Base-by-base conservation (phyloP, 92 coral and sea anemone species). In the Micromussa lordhowensis region DNA sequence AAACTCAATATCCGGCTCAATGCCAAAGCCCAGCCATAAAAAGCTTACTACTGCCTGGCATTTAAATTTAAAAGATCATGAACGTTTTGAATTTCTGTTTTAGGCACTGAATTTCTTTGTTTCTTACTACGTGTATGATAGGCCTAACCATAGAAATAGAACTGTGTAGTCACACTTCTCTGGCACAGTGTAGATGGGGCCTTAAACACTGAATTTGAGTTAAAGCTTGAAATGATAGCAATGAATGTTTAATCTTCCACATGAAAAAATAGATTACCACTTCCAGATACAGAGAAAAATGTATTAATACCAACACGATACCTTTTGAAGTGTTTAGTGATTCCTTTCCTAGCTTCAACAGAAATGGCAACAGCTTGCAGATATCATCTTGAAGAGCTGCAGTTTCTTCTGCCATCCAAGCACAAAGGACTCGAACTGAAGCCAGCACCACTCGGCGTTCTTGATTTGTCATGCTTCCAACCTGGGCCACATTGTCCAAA, bases 351-450 rank as follows among this genome's bases (percentile, higher is more conserved):
- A 94, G 79, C 48, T 90, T 85, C 30, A 97, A 54, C 84, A 97
- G 92, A 81, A 95, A 88, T 18, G 98, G 99, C 71, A 96, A 80
- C 71, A 97, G 92, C 70, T 91, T 82, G 13, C 87, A 64, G 66
- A 97, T 92, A 34, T 90, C 91, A 54, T 94, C 94, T 79, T 91
- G 94, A 16, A 97, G 92, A 22, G 98, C 98, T 12, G 91, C 79
- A 5, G 99, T 96, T 80, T 97, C 99, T 81, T 97, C 99, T 30
- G 99, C 96, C 84, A 97, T 85, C 99, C 99, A 97, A 0, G 94
- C 93, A 89, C 97, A 86, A 40, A 97, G 78, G 34, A 96, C 90
- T 66, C 98, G 90, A 15, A 94, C 94, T 40, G 98, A 94, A 14
- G 98, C 99, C 15, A 87, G 53, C 61, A 96, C 80, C 72, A 95